Evolutionary conservation across 2,113 vertebrate genomes (phyloP), one percentile per base, ranked within the genome.

Genomic region (Monopterus albus): DNA sequence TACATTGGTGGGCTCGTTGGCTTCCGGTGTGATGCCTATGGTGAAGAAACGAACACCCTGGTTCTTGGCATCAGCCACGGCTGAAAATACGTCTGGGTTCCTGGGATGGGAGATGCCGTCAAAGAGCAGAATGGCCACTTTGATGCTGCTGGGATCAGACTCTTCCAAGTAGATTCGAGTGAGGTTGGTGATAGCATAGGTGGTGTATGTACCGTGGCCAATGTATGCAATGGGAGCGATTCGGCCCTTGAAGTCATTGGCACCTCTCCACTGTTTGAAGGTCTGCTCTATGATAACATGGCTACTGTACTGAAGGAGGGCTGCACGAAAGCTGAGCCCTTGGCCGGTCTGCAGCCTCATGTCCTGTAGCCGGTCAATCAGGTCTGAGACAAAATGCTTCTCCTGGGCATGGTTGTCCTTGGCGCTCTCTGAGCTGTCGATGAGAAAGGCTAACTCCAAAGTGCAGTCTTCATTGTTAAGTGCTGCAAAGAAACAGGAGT

Each of bases 251-350:
- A 97, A 96, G 58, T 90, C 84, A 10, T 93, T 92, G 0, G 88
- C 81, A 39, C 95, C 94, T 70, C 72, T 85, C 96, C 95, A 97
- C 70, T 95, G 92, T 42, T 81, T 93, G 87, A 97, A 97, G n/a
- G 91, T 93, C 81, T 96, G 95, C 79, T 96, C 95, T 1, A 92
- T 87, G 73, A 88, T 90, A 53, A 96, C 95, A 1, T 94, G 94
- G 88, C 95, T 97, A 91, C 96, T 97, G 83, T 96, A 97, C 89
- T 97, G 96, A 3, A 97, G 92, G 61, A 97, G 88, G 35, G 95
- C 95, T 0, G 92, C 92, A 13, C 94, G 92, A 70, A 93, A 95
- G 51, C 64, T 88, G 64, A 97, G 86, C 0, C 90, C 61, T 1
- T 71, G 94, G 23, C 93, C 92, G 1, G 91, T 95, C 79, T 88